Conservation (phyloP, 35 echinoderm and acorn worm species). For the Hemicentrotus pulcherrimus region DNA sequence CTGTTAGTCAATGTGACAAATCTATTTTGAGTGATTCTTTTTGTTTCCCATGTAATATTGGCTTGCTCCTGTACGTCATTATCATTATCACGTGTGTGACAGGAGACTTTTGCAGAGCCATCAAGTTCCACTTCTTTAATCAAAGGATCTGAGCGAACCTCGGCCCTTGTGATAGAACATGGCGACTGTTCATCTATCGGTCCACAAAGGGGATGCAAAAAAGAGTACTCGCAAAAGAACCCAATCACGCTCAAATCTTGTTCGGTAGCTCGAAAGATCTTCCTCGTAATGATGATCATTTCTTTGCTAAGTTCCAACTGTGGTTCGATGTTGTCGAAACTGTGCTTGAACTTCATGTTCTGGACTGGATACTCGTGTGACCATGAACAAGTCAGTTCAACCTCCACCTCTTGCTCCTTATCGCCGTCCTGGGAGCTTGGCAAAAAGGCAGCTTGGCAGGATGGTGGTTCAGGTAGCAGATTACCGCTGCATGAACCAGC, state of each 20-base stretch:
- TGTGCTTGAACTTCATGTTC: background rate
- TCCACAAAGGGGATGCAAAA: slow-evolving; percentile 34
- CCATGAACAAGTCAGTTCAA: slow-evolving; percentile 35
- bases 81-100: background rate
- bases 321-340: background rate
- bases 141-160: background rate
- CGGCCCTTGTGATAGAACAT: slow-evolving; percentile 15
- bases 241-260: background rate
- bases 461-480: background rate
- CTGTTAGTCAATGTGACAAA: background rate
- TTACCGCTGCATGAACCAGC: background rate
- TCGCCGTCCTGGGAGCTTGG: background rate
- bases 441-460: background rate
- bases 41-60: background rate
- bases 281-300: background rate
- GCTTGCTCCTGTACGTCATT: background rate
- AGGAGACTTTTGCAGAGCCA: background rate
- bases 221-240: slow-evolving; percentile 6
- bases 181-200: background rate
- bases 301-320: background rate
- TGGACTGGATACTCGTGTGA: background rate
- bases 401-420: background rate
- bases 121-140: background rate
- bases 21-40: background rate
- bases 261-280: background rate